Base-by-base conservation (phyloP, 2,797 vertebrate species). In the Sebastes minor region DNA sequence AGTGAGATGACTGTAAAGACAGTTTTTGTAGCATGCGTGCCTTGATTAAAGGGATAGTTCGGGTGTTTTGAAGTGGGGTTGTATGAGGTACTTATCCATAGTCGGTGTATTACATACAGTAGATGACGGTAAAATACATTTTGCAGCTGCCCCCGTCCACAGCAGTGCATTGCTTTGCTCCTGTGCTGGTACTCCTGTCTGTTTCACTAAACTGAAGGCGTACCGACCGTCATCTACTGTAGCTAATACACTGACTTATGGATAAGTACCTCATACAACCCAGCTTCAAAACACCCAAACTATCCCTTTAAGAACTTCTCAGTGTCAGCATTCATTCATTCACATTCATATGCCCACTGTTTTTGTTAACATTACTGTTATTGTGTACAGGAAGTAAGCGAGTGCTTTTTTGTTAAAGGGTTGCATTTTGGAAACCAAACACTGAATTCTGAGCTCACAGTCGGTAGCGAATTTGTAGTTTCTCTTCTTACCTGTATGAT, bases 361-460 rank as follows among this genome's bases (percentile, higher is more conserved):
- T 35, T 46, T 14, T 10, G 4, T 49, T 13, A n/a, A 8, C 28
- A 27, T 30, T 2, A 0, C 11, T 12, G 14, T 16, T 20, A 27
- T 20, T 6, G 5, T 53, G 9, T 4, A 16, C 23, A 33, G 12
- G 11, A 7, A 25, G 27, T 14, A 5, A 8, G 16, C 2, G 2
- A 20, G 18, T 38, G 6, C 8, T 64, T 69, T 49, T 32, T 42
- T 42, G 22, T 70, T 9, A 12, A n/a, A 1, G 2, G 23, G 46
- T 53, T 85, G 66, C 56, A 32, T 76, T 84, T 86, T 66, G 75
- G 83, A 86, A 86, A 74, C 74, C 82, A 88, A 89, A 87, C 82
- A 33, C 84, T 64, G 62, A 59, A 20, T 7, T 76, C n/a, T 76
- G 55, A 59, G 55, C 69, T 73, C 8, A 14, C 16, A 68, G 35